Evolutionary conservation across 1,140 invertebrate species (phyloP), one percentile per base, ranked within the genome.

Genomic region (Nylanderia fulva): DNA sequence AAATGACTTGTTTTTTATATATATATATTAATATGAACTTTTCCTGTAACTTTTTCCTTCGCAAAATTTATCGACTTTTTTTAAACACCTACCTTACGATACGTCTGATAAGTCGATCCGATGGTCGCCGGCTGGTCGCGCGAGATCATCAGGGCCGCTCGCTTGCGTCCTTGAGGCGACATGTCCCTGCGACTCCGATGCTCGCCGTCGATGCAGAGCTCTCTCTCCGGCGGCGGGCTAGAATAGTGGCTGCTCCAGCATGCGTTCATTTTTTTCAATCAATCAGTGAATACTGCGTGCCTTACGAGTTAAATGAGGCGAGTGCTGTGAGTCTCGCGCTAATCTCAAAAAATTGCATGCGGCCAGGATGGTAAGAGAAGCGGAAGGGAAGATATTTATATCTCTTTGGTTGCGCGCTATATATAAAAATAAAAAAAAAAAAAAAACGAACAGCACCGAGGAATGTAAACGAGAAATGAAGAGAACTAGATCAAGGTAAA

Each of bases 111-210:
- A 79, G 93, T 90, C 74, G 94, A 92, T 42, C 24, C 68, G 71
- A 95, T 92, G 69, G 94, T 92, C 63, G 93, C 91, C 2, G 93
- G 90, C 39, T 95, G 96, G 83, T 96, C 96, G 77, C 95, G 94
- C 87, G 95, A 93, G 85, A 95, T 94, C 96, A 97, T 96, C 82
- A 96, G 96, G 72, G 96, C 96, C 24, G 96, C 95, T 86, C 96
- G 94, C 92, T 97, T 97, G 83, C 97, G 95, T 87, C 96, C 97
- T 88, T 97, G 96, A 13, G 97, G 97, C 74, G 97, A 97, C 96
- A 97, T 97, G 91, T 98, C 97, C 88, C 97, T 96, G 88, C 97
- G 95, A 86, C 96, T 96, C 76, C 95, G 94, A 89, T 96, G 94
- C 75, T 96, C 95, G 21, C 93, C 94, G 85, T 95, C 94, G 66